phyloP scores from a whole-genome alignment of 2,888 invertebrate genomes.

The Frankliniella intonsa region DNA sequence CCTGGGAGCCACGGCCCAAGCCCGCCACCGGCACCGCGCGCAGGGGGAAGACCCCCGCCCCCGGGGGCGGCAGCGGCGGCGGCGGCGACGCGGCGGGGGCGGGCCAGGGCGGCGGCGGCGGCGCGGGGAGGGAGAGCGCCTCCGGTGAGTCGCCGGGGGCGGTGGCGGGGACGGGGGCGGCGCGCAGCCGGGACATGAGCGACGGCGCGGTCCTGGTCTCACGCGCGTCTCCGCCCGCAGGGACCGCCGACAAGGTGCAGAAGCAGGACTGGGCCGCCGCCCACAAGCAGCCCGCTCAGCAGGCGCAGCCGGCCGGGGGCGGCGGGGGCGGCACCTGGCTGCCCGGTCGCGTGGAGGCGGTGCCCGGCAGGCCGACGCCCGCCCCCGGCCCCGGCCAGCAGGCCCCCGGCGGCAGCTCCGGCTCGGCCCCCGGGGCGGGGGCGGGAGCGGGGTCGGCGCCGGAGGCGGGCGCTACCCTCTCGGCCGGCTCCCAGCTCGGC shows the following conservation, averaged over 20 bases:
- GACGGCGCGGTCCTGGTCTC: too few relatives aligned
- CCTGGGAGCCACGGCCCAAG: constrained; percentile 8
- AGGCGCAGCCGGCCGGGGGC: neutral
- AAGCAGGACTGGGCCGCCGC: constrained; percentile 15
- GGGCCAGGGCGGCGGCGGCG: constrained; percentile 31
- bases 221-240: too few relatives aligned
- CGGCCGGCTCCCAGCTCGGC: constrained; percentile 8
- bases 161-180: neutral
- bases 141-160: neutral
- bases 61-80: neutral
- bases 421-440: constrained; percentile 32
- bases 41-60: constrained; percentile 23
- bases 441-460: constrained; percentile 41
- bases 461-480: constrained; percentile 28
- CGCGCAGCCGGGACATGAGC: too few relatives aligned
- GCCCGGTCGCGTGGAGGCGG: constrained; percentile 21
- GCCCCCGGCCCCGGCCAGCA: constrained; percentile 29
- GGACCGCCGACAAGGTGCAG: neutral
- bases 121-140: neutral
- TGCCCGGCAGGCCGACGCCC: constrained; percentile 18
- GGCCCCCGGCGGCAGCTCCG: constrained; percentile 5
- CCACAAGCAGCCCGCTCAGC: neutral
- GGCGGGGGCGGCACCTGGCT: constrained; percentile 30
- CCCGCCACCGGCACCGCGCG: constrained; percentile 10
- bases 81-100: constrained; percentile 20